Percentiles rank a stretch among this genome's conserved stretches.
Conservation (phyloP, 2,113 vertebrate genomes). For the Egretta garzetta region DNA sequence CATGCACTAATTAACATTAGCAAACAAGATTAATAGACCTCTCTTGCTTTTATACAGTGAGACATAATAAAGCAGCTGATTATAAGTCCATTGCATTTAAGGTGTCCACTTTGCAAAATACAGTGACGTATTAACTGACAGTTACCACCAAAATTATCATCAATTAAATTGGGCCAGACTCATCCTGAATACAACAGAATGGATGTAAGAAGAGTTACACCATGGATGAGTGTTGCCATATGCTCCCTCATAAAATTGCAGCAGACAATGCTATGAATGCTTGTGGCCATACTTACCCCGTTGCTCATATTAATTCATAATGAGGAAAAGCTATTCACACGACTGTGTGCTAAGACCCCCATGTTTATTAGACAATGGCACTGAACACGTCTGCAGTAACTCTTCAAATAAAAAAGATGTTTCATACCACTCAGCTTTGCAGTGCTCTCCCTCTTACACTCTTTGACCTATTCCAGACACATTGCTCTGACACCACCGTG, state of each 20-base stretch:
- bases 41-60: background rate
- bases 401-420: background rate
- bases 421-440: background rate
- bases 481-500: background rate
- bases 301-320: background rate
- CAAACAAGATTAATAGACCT: slow-evolving; percentile 59
- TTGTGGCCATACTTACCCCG: background rate
- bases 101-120: background rate
- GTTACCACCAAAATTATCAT: background rate
- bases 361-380: background rate
- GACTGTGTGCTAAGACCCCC: background rate
- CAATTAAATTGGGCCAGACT: background rate
- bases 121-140: slow-evolving; percentile 30
- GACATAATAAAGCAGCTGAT: slow-evolving; percentile 9
- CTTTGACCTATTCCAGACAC: background rate
- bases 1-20: slow-evolving; percentile 41
- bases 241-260: background rate
- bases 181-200: background rate
- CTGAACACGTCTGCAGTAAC: background rate
- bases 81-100: slow-evolving; percentile 4
- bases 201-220: background rate
- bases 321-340: background rate
- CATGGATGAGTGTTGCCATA: background rate
- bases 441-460: background rate
- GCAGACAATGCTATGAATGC: background rate